Conservation (phyloP, 1,140 invertebrate genomes). For the Drosophila sturtevanti region DNA sequence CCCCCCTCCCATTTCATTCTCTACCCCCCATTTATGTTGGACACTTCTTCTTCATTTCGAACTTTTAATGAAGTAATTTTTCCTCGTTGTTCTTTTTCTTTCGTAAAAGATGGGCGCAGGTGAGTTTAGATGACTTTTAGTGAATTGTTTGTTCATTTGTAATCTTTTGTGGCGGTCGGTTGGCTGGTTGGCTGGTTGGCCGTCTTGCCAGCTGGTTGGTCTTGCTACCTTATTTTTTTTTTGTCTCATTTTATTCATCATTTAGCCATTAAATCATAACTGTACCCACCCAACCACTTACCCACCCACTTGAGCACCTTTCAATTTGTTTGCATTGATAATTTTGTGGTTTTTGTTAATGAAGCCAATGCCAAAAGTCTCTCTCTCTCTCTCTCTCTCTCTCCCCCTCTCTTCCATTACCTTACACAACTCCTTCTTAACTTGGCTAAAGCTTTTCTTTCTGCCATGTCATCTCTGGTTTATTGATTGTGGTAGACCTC, state of each 20-base stretch:
- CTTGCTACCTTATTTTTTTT: conserved; percentile 4
- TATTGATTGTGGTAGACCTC: conserved; percentile 23
- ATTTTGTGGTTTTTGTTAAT: conserved; percentile 49
- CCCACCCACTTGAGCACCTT: conserved; percentile 30
- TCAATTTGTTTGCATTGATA: conserved; percentile 69
- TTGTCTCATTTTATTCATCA: conserved; percentile 4
- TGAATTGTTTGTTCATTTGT: conserved; percentile 66
- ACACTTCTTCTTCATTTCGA: conserved; percentile 57
- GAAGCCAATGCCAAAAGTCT: conserved; percentile 10
- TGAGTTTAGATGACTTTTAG: conserved; percentile 51
- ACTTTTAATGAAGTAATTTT: conserved; percentile 79
- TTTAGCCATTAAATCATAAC: conserved; percentile 47
- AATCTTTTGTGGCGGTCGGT: conserved; percentile 26
- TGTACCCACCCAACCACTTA: neutral
- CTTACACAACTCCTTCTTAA: neutral
- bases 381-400: neutral
- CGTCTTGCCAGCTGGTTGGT: too few relatives aligned
- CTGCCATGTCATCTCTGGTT: conserved; percentile 47
- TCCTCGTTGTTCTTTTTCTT: conserved; percentile 39
- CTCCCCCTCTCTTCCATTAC: conserved; percentile 34
- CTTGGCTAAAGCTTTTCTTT: neutral
- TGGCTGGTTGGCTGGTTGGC: neutral
- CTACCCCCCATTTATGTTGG: neutral
- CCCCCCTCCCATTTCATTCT: neutral
- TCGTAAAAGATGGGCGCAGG: conserved; percentile 42